phyloP scores from a whole-genome alignment of 2,113 vertebrate species.

The Silurus glanis region DNA sequence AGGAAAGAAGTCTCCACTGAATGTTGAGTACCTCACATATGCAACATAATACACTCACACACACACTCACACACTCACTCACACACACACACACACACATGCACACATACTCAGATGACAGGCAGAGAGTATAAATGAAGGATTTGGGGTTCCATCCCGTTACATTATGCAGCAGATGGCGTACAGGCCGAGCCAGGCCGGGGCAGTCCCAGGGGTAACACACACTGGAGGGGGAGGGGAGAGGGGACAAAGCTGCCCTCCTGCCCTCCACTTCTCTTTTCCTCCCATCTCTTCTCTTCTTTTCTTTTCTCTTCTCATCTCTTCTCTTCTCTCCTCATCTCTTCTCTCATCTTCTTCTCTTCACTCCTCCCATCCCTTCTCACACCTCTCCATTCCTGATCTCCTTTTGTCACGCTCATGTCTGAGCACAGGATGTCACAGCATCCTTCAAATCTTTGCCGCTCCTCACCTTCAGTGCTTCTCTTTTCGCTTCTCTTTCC shows the following conservation, averaged over 20 bases:
- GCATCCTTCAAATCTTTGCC: neutral
- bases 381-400: conserved; percentile 1
- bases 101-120: conserved; percentile 66
- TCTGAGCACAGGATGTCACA: neutral
- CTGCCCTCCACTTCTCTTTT: conserved; percentile 36
- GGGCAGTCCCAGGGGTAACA: conserved; percentile 68
- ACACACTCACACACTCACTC: conserved; percentile 25
- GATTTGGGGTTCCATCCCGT: conserved; percentile 80
- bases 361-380: conserved; percentile 7
- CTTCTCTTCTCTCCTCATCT: conserved; percentile 13
- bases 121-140: conserved; percentile 72
- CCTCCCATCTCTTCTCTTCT: conserved; percentile 12
- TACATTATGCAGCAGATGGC: conserved; percentile 83
- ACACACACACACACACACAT: conserved; percentile 39
- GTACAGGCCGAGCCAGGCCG: conserved; percentile 74
- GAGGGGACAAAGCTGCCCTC: conserved; percentile 41
- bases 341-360: conserved; percentile 23
- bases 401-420: conserved; percentile 9
- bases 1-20: conserved; percentile 58
- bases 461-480: neutral
- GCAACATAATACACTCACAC: conserved; percentile 22
- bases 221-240: conserved; percentile 54
- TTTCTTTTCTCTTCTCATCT: conserved; percentile 20
- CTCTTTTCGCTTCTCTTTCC: neutral
- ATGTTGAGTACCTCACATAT: conserved; percentile 40